Base-by-base conservation (phyloP, 2,888 invertebrate genomes). In the Standfussiana lucernea region DNA sequence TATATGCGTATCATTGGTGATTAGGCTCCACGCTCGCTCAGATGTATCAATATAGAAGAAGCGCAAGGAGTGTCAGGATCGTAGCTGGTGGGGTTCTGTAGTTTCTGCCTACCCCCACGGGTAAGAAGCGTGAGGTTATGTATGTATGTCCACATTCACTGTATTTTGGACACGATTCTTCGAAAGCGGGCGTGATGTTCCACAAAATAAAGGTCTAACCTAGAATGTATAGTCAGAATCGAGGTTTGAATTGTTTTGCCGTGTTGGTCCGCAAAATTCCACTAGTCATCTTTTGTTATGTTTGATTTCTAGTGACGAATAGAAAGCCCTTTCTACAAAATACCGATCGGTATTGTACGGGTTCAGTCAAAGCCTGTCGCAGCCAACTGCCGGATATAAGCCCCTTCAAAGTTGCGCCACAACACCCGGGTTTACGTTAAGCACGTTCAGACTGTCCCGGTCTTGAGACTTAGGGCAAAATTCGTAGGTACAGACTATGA, bases 231-330 rank as follows among this genome's bases (percentile, higher is more conserved):
- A 42, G 6, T 24, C 18, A 61, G 15, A 21, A 67, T 42, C 3
- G 28, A 28, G 2, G 15, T 13, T 67, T 28, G 18, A 42, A 62
- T 18, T 76, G 61, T 68, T 76, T 62, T 50, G 35, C 53, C 4
- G 42, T 42, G 67, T 45, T 42, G 24, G 5, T 18, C 28, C 15
- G 13, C 24, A 0, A 50, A 75, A 61, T 32, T 40, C 6, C 21
- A 50, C 35, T 24, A 28, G 45, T 24, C 13, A 32, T 37, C 13
- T 21, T 76, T 65, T 56, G 64, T 77, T 61, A 13, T 18, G 2
- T 76, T 68, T 28, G 24, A 28, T 68, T 68, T 28, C 53, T 56
- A 15, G 10, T 13, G 10, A 50, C 45, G 28, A 76, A 59, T 53
- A 10, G 37, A 59, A 13, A 32, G 40, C n/a, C 32, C n/a, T 40